A percentile compares a stretch with the other conserved stretches of the same genome.
Conservation (phyloP, 92 coral and sea anemone genomes). For the Actinostola sp. region DNA sequence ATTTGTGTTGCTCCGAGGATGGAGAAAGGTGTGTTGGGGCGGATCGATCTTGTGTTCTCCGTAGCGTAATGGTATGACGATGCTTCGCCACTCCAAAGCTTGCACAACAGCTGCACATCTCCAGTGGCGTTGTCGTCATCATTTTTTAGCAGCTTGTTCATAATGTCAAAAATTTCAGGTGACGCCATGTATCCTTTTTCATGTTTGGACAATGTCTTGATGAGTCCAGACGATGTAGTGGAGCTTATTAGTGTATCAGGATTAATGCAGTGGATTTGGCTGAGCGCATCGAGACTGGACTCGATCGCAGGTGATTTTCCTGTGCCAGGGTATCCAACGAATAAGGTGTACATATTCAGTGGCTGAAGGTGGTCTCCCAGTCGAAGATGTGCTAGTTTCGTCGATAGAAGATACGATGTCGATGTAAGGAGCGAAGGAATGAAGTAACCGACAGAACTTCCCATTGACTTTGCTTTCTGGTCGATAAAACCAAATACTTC, state of each 20-base stretch:
- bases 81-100: slow-evolving; percentile 47
- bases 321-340: slow-evolving; percentile 46
- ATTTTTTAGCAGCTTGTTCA: slow-evolving; percentile 51
- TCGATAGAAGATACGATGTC: slow-evolving; percentile 33
- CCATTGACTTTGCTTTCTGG: slow-evolving; percentile 32
- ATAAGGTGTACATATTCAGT: slow-evolving; percentile 39
- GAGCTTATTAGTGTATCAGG: slow-evolving; percentile 37
- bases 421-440: slow-evolving; percentile 30
- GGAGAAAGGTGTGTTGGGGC: background rate
- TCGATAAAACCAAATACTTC: slow-evolving; percentile 26
- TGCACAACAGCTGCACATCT: slow-evolving; percentile 10
- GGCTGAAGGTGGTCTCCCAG: slow-evolving; percentile 39
- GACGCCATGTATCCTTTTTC: slow-evolving; percentile 35
- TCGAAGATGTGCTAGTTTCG: slow-evolving; percentile 18
- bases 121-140: slow-evolving; percentile 50
- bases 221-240: slow-evolving; percentile 59
- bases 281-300: slow-evolving; percentile 19
- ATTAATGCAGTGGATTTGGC: slow-evolving; percentile 13
- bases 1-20: slow-evolving; percentile 28
- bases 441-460: slow-evolving; percentile 42
- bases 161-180: slow-evolving; percentile 47
- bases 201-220: slow-evolving; percentile 39
- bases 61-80: slow-evolving; percentile 44
- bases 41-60: slow-evolving; percentile 3
- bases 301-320: slow-evolving; percentile 54